phyloP scores from a whole-genome alignment of 2,113 vertebrate species.

The Elachura formosa region DNA sequence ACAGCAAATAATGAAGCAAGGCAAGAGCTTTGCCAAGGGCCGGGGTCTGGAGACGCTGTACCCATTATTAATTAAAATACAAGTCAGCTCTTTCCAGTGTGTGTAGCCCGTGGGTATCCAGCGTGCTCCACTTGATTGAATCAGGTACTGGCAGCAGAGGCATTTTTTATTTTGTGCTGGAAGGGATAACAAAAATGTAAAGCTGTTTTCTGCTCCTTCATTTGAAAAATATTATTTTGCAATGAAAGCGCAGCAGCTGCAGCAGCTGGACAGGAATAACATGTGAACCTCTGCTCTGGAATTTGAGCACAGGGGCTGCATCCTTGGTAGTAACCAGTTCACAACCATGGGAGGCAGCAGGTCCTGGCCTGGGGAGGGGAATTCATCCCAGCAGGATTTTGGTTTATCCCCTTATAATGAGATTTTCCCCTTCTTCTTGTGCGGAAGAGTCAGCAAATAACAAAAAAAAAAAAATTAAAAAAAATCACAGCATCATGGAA shows the following conservation, averaged over 20 bases:
- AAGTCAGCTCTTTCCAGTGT: constrained; percentile 80
- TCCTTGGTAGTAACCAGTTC: constrained; percentile 47
- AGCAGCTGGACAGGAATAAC: constrained; percentile 41
- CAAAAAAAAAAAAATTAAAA: no score
- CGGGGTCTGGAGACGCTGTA: constrained; percentile 84
- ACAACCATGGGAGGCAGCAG: constrained; percentile 16
- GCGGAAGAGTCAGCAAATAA: neutral
- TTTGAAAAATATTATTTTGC: constrained; percentile 75
- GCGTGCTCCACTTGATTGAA: constrained; percentile 96
- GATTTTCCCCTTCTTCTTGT: neutral
- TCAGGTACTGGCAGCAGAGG: constrained; percentile 87
- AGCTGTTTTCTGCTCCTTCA: constrained; percentile 82
- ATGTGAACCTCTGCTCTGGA: neutral
- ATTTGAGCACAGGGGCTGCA: constrained; percentile 11
- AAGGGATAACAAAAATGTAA: constrained; percentile 86
- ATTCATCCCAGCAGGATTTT: neutral
- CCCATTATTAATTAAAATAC: constrained; percentile 98
- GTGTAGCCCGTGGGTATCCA: constrained; percentile 93
- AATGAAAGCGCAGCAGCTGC: constrained; percentile 68
- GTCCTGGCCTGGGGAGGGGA: constrained; percentile 1
- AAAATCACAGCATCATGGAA: neutral
- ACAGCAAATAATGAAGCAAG: constrained; percentile 84
- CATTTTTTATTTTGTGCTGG: constrained; percentile 90
- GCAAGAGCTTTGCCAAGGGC: constrained; percentile 82
- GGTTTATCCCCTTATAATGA: neutral